Evolutionary conservation across 1,140 invertebrate species (phyloP).

Genomic region (Bemisia tabaci): DNA sequence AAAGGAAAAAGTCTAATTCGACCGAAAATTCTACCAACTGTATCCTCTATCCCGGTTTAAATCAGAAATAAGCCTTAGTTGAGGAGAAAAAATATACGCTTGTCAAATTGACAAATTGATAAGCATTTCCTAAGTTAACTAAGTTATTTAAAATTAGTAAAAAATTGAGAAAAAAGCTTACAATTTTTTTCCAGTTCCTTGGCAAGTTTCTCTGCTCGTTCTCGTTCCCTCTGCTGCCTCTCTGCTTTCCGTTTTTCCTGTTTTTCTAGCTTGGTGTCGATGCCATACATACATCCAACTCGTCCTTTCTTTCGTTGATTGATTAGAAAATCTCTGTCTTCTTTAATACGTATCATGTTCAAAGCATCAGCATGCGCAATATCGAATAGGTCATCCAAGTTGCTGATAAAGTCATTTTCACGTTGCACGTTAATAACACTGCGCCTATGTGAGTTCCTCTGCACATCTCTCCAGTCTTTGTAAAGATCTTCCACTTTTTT

Average conservation of each 20-base stretch:
- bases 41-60: too few relatives aligned
- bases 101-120: too few relatives aligned
- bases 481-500: conserved; percentile 15
- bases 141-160: too few relatives aligned
- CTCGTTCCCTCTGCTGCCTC: too few relatives aligned
- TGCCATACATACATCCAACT: neutral
- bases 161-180: too few relatives aligned
- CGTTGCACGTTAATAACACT: conserved; percentile 13
- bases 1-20: too few relatives aligned
- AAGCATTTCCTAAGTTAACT: too few relatives aligned
- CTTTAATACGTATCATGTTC: neutral
- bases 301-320: neutral
- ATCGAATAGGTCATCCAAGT: conserved; percentile 22
- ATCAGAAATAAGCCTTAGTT: too few relatives aligned
- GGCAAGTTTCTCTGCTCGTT: too few relatives aligned
- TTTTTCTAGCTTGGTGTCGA: conserved; percentile 1
- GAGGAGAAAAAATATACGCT: too few relatives aligned
- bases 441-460: conserved; percentile 9
- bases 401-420: conserved; percentile 15
- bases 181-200: conserved; percentile 33
- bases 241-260: conserved; percentile 1
- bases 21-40: too few relatives aligned
- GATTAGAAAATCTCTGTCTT: neutral
- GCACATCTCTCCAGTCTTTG: conserved; percentile 16
- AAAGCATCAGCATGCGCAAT: conserved; percentile 21